A percentile compares a stretch with the other conserved stretches of the same genome.
Conservation (phyloP, 2,888 invertebrate genomes). For the Apamea anceps region DNA sequence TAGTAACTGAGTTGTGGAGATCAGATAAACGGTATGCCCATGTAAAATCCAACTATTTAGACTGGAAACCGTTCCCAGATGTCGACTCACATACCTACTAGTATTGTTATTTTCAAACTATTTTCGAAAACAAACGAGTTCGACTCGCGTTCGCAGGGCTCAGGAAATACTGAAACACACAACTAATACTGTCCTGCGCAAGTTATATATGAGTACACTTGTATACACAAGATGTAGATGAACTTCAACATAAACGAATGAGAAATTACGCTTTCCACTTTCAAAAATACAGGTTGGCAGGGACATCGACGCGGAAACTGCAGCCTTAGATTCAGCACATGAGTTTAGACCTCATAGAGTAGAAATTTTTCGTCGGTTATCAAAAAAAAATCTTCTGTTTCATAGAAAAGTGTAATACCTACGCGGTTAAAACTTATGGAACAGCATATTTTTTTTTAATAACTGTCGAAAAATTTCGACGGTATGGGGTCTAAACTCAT, state of each 20-base stretch:
- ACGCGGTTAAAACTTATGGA: no score
- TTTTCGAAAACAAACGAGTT: neutral
- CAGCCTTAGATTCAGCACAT: no score
- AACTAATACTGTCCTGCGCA: neutral
- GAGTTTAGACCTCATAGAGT: no score
- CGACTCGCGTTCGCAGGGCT: neutral
- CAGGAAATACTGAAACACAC: neutral
- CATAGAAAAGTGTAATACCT: no score
- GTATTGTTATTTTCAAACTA: neutral
- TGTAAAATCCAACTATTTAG: neutral
- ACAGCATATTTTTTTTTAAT: no score
- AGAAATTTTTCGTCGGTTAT: no score
- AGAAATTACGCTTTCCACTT: neutral
- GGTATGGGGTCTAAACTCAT: no score
- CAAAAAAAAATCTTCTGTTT: no score
- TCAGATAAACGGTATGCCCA: neutral
- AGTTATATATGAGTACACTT: neutral
- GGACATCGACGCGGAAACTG: no score
- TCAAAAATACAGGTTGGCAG: constrained; percentile 33
- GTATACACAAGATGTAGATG: neutral
- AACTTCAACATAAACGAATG: neutral
- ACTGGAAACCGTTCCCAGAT: neutral
- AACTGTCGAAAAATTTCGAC: no score
- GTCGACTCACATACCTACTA: neutral
- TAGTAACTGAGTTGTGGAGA: neutral